Evolutionary conservation across 2,888 invertebrate genomes (phyloP).

Genomic region (Pristionchus entomophagus): DNA sequence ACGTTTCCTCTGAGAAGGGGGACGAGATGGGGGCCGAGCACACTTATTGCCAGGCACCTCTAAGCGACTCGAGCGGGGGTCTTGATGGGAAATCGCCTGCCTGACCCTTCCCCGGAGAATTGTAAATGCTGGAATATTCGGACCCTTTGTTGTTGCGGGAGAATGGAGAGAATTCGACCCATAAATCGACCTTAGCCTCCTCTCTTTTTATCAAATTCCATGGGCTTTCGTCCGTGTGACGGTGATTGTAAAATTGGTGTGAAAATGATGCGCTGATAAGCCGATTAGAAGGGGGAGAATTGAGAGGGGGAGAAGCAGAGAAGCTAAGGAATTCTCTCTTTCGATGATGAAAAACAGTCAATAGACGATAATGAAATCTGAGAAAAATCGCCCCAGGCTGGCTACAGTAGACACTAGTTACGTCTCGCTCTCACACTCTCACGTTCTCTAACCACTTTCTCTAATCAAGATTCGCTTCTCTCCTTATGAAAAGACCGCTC

Average conservation of each 20-base stretch:
- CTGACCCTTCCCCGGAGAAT: too few relatives aligned
- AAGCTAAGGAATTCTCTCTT: too few relatives aligned
- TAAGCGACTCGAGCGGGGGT: too few relatives aligned
- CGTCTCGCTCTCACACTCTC: not conserved
- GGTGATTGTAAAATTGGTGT: conserved; percentile 33
- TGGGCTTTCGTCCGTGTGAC: not conserved
- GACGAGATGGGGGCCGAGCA: too few relatives aligned
- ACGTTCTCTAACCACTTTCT: not conserved
- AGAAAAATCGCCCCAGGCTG: not conserved
- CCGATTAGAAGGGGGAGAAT: not conserved
- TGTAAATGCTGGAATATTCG: too few relatives aligned
- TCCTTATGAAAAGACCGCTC: too few relatives aligned
- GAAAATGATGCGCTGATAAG: conserved; percentile 33
- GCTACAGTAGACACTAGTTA: conserved; percentile 2
- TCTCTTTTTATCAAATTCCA: not conserved
- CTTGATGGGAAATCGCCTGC: too few relatives aligned
- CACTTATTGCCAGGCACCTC: too few relatives aligned
- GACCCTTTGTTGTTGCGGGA: too few relatives aligned
- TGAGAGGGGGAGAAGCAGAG: not conserved
- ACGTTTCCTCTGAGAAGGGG: too few relatives aligned
- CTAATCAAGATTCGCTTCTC: not conserved
- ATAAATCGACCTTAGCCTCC: too few relatives aligned
- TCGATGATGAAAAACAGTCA: not conserved
- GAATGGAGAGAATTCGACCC: too few relatives aligned
- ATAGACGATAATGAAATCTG: not conserved